A percentile compares a stretch with the other conserved stretches of the same genome.
phyloP scores from a whole-genome alignment of 2,888 invertebrate species.

The Andrena chrysosceles region DNA sequence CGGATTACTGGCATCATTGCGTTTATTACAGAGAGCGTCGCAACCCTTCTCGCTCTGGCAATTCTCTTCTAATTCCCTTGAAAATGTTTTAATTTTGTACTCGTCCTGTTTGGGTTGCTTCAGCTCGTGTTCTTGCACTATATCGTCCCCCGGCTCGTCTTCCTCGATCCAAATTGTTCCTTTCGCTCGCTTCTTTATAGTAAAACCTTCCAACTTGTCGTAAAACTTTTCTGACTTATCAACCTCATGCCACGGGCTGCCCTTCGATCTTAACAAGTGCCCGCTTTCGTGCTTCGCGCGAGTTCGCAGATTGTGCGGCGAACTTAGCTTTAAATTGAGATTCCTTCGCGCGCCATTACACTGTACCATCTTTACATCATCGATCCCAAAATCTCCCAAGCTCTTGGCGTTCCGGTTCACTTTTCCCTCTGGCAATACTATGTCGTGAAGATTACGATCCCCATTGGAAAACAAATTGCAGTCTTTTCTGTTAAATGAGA shows the following conservation, averaged over 20 bases:
- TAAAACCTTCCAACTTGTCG: slow-evolving; percentile 81
- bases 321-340: slow-evolving; percentile 79
- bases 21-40: slow-evolving; percentile 42
- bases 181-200: slow-evolving; percentile 82
- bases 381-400: slow-evolving; percentile 74
- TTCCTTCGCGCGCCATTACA: slow-evolving; percentile 82
- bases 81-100: slow-evolving; percentile 52
- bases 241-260: slow-evolving; percentile 81
- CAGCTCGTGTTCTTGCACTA: slow-evolving; percentile 65
- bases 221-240: slow-evolving; percentile 80
- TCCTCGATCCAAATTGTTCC: slow-evolving; percentile 84
- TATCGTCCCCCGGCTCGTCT: slow-evolving; percentile 76
- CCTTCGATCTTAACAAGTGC: slow-evolving; percentile 82
- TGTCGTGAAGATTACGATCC: slow-evolving; percentile 77
- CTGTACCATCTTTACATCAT: slow-evolving; percentile 82
- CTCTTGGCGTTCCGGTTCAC: slow-evolving; percentile 73
- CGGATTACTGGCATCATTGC: slow-evolving; percentile 28
- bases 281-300: slow-evolving; percentile 83
- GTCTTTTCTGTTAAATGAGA: slow-evolving; percentile 75
- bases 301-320: slow-evolving; percentile 82
- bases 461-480: slow-evolving; percentile 80
- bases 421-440: slow-evolving; percentile 76
- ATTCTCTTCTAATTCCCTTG: slow-evolving; percentile 39
- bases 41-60: slow-evolving; percentile 23
- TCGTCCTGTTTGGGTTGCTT: slow-evolving; percentile 59